phyloP scores from a whole-genome alignment of 2,888 invertebrate species.

The Morpho helenor region DNA sequence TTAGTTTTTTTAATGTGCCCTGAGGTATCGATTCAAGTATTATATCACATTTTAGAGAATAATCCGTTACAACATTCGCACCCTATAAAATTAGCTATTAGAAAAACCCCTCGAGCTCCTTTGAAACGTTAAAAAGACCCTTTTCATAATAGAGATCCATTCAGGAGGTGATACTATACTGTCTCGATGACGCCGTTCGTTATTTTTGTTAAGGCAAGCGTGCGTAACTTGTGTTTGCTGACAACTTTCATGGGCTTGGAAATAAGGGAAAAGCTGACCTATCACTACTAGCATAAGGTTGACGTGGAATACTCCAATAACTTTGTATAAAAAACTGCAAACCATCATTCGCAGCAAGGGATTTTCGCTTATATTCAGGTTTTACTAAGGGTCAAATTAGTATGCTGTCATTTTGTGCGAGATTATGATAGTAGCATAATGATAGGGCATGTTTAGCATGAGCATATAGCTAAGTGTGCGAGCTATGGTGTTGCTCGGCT shows the following conservation, averaged over 20 bases:
- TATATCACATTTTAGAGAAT: constrained; percentile 7
- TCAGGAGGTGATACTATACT: constrained; percentile 60
- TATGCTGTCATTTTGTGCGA: background rate
- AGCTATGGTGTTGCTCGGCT: constrained; percentile 18
- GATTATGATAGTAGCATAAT: constrained; percentile 24
- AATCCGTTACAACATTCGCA: constrained; percentile 23
- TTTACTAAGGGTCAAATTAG: constrained; percentile 1
- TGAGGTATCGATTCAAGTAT: background rate
- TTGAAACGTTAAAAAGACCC: constrained; percentile 60
- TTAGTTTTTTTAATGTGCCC: too few relatives aligned
- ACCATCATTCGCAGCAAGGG: background rate
- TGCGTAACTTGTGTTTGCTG: constrained; percentile 43
- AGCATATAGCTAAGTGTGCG: constrained; percentile 23
- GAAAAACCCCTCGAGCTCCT: constrained; percentile 42
- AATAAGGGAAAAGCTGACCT: constrained; percentile 29
- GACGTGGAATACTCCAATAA: constrained; percentile 1
- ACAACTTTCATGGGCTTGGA: constrained; percentile 1
- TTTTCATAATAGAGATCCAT: constrained; percentile 67
- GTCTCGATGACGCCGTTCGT: constrained; percentile 63
- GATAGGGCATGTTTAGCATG: constrained; percentile 26
- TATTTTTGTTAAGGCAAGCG: constrained; percentile 78
- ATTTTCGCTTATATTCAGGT: constrained; percentile 5
- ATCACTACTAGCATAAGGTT: constrained; percentile 12
- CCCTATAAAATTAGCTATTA: constrained; percentile 30
- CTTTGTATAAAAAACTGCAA: constrained; percentile 27